Evolutionary conservation across 2,888 invertebrate species (phyloP), one percentile per base, ranked within the genome.

Genomic region (Epinotia brunnichana): DNA sequence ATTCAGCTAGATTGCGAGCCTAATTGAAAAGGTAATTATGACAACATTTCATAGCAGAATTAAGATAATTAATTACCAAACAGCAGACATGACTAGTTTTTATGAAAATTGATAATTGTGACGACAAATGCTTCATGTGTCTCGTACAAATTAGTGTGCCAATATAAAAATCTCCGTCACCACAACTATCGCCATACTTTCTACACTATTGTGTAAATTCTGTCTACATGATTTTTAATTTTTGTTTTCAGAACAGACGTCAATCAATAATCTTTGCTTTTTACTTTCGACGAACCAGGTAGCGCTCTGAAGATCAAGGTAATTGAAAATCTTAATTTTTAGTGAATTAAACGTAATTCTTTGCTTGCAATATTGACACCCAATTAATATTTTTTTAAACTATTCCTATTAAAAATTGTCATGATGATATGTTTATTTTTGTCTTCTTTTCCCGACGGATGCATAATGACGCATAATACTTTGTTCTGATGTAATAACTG

Each of bases 1-100:
- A 77, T 90, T 87, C 87, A 91, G 90, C 82, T 92, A 91, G 88
- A 83, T 74, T 75, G 64, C 67, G 69, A 60, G 67, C 74, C 73
- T 74, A 76, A 75, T 74, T 75, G 77, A 75, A 77, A 82, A 86
- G 90, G 88, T 88, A 83, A 83, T 71, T 83, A 77, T 77, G 39
- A 59, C 73, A 66, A 35, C 19, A 66, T 63, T 59, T 71, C 10
- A 15, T 57, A 3, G 24, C 7, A 57, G 11, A 11, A 21, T 24
- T 48, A 29, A 24, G 15, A 10, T 19, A 17, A 51, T 2, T 17
- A 5, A 51, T 5, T 15, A 51, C 7, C 21, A 2, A 24, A 24
- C 21, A 24, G 21, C 21, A 51, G 7, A 51, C 7, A 1, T 48
- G 15, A 13, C 13, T 9, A 13, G 11, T 41, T 41, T 11, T 41